phyloP scores from a whole-genome alignment of 1,140 invertebrate genomes.

The Asobara japonica region DNA sequence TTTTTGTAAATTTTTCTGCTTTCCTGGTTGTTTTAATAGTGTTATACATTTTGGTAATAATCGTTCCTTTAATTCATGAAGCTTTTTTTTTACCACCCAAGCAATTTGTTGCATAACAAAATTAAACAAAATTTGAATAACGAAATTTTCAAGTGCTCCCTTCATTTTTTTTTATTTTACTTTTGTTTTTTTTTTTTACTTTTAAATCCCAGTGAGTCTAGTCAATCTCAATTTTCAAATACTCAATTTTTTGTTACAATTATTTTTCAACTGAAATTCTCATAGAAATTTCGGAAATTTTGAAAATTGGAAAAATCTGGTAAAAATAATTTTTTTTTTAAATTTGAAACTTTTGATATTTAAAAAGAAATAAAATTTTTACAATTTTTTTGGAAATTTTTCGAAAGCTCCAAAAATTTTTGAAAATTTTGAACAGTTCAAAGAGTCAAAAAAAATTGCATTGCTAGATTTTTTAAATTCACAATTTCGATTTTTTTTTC shows the following conservation, averaged over 20 bases:
- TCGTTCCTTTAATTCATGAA: slow-evolving; percentile 41
- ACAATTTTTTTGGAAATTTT: too few relatives aligned
- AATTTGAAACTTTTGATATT: too few relatives aligned
- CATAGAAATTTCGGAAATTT: too few relatives aligned
- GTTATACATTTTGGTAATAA: slow-evolving; percentile 57
- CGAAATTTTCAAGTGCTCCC: slow-evolving; percentile 18
- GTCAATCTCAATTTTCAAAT: too few relatives aligned
- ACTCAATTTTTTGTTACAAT: too few relatives aligned
- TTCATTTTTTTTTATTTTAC: neutral
- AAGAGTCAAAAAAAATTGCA: too few relatives aligned
- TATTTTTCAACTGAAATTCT: too few relatives aligned
- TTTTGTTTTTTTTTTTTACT: neutral
- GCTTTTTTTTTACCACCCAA: slow-evolving; percentile 45
- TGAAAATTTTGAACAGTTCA: too few relatives aligned
- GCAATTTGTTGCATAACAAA: slow-evolving; percentile 30
- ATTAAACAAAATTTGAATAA: slow-evolving; percentile 10
- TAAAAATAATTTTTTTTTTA: too few relatives aligned
- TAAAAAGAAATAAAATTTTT: too few relatives aligned
- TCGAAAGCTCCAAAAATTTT: too few relatives aligned
- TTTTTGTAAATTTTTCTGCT: slow-evolving; percentile 36
- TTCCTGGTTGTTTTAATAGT: slow-evolving; percentile 40
- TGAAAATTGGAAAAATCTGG: too few relatives aligned
- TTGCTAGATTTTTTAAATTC: neutral
- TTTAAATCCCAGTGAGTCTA: neutral
- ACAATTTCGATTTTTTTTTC: neutral